Percentiles rank a stretch among this genome's conserved stretches.
Conservation (phyloP, 2,888 invertebrate genomes). For the Malthinus flaveolus region DNA sequence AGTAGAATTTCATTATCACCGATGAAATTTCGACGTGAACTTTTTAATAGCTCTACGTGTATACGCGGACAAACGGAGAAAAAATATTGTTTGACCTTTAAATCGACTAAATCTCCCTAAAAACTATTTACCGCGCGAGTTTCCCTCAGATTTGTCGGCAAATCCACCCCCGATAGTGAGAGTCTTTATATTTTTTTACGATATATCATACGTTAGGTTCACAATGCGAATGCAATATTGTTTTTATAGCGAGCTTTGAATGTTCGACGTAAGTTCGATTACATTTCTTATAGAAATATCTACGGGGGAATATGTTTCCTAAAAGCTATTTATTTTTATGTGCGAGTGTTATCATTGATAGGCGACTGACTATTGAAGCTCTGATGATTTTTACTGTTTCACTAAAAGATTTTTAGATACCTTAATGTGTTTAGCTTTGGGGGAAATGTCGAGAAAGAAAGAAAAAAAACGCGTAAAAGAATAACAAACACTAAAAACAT, state of each 20-base stretch:
- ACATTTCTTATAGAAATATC: slow-evolving; percentile 46
- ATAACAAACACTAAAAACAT: background rate
- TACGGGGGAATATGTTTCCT: slow-evolving; percentile 38
- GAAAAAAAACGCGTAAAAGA: slow-evolving; percentile 2
- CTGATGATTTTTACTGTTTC: slow-evolving; percentile 48
- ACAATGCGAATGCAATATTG: slow-evolving; percentile 54
- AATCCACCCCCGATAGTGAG: slow-evolving; percentile 40
- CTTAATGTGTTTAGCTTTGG: slow-evolving; percentile 37
- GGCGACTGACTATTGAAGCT: slow-evolving; percentile 44
- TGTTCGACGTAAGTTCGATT: slow-evolving; percentile 45
- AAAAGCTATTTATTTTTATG: slow-evolving; percentile 57
- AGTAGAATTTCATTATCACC: slow-evolving; percentile 26
- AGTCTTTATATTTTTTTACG: slow-evolving; percentile 52
- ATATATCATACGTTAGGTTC: slow-evolving; percentile 52
- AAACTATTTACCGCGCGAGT: slow-evolving; percentile 32
- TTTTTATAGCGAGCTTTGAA: slow-evolving; percentile 51
- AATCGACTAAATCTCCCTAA: slow-evolving; percentile 42
- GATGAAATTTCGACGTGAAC: slow-evolving; percentile 13
- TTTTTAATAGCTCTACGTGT: background rate
- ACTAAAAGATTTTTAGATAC: slow-evolving; percentile 39
- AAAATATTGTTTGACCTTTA: background rate
- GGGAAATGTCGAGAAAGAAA: slow-evolving; percentile 14
- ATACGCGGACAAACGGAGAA: background rate
- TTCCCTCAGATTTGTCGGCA: slow-evolving; percentile 39
- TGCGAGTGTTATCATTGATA: slow-evolving; percentile 55